Evolutionary conservation across 1,140 invertebrate species (phyloP).

Genomic region (Drosophila rhopaloa): DNA sequence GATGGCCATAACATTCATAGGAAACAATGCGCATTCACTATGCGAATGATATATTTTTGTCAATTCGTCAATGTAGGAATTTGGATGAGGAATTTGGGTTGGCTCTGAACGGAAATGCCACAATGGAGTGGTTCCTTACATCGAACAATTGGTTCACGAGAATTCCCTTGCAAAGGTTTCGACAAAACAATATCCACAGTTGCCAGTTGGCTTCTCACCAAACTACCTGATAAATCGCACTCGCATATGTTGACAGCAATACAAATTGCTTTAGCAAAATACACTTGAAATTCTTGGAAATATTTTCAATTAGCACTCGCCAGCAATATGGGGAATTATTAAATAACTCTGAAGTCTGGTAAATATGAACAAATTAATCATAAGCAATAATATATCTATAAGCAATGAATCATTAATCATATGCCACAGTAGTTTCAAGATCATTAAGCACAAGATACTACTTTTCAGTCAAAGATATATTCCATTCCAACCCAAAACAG

Average conservation of each 20-base stretch:
- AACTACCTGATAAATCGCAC: conserved; percentile 46
- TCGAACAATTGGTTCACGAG: conserved; percentile 23
- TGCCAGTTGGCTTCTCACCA: conserved; percentile 1
- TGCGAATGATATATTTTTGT: conserved; percentile 43
- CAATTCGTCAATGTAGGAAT: conserved; percentile 53
- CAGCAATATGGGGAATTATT: conserved; percentile 2
- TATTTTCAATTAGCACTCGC: conserved; percentile 40
- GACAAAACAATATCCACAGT: neutral
- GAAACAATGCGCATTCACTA: conserved; percentile 43
- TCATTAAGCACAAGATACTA: conserved; percentile 14
- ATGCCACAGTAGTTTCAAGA: conserved; percentile 14
- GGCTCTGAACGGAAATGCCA: conserved; percentile 27
- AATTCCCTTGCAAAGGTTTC: neutral
- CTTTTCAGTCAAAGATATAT: neutral
- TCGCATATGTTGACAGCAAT: conserved; percentile 31
- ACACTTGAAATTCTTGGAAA: conserved; percentile 32
- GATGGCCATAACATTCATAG: conserved; percentile 47
- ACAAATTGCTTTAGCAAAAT: conserved; percentile 31
- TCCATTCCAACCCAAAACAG: neutral
- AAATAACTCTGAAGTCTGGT: conserved; percentile 7
- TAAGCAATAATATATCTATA: conserved; percentile 5
- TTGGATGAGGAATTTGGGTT: conserved; percentile 12
- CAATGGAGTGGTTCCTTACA: conserved; percentile 11
- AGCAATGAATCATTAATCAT: conserved; percentile 29
- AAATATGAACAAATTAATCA: conserved; percentile 21